phyloP scores from a whole-genome alignment of 1,140 invertebrate genomes.

The Procambarus virginalis region DNA sequence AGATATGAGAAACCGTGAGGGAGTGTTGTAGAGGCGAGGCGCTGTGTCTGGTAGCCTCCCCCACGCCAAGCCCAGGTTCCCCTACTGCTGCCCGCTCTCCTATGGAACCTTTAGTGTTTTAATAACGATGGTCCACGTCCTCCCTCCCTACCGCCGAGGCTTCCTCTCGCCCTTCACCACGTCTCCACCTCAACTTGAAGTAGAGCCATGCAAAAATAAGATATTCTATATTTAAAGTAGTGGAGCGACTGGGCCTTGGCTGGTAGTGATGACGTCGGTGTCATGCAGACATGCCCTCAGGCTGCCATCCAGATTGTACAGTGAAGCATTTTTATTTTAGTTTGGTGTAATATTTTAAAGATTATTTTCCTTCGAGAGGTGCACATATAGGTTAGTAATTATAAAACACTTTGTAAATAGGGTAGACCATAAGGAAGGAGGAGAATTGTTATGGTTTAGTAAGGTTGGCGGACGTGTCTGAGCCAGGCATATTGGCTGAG shows the following conservation, averaged over 20 bases:
- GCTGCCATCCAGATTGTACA: neutral
- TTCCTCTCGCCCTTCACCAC: neutral
- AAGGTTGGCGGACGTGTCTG: neutral
- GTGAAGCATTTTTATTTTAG: neutral
- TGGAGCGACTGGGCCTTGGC: slow-evolving; percentile 26
- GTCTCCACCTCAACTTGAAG: neutral
- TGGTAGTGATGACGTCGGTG: neutral
- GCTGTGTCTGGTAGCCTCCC: too few species aligned
- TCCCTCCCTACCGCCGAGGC: neutral
- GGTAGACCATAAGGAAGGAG: too few species aligned
- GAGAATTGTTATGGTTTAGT: neutral
- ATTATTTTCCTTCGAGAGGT: too few species aligned
- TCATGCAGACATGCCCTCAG: slow-evolving; percentile 1
- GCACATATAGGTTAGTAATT: too few species aligned
- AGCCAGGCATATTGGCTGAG: slow-evolving; percentile 1
- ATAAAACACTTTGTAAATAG: neutral
- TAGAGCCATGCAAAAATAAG: slow-evolving; percentile 29
- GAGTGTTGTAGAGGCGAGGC: too few species aligned
- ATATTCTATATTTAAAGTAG: slow-evolving; percentile 40
- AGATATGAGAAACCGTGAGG: too few species aligned
- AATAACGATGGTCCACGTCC: neutral
- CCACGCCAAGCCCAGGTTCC: too few species aligned
- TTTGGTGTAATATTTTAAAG: neutral
- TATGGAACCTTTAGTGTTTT: neutral
- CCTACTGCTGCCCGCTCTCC: too few species aligned